Conservation (phyloP, 1,140 invertebrate species). For the Bombus haemorrhoidalis region DNA sequence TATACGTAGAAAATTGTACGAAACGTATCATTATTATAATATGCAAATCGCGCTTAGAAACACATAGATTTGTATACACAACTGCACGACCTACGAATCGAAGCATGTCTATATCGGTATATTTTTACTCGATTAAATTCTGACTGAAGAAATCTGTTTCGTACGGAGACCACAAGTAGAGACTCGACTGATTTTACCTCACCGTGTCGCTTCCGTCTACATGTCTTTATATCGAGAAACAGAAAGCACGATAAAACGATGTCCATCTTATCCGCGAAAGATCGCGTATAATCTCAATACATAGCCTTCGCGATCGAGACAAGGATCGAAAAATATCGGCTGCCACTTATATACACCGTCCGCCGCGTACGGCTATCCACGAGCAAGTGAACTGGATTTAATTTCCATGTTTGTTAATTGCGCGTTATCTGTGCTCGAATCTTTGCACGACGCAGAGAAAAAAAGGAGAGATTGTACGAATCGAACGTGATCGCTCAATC, state of each 20-base stretch:
- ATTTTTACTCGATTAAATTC: no score
- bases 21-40: no score
- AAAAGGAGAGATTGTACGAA: not conserved
- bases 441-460: not conserved
- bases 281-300: not conserved
- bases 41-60: no score
- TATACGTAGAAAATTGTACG: no score
- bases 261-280: not conserved
- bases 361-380: not conserved
- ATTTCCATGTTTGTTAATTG: slow-evolving; percentile 36
- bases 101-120: no score
- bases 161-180: no score
- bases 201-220: not conserved
- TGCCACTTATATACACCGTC: not conserved
- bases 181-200: not conserved
- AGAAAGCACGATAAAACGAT: not conserved
- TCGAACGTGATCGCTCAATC: slow-evolving; percentile 34
- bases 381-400: not conserved
- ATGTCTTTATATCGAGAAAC: not conserved
- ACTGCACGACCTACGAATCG: no score
- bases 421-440: slow-evolving; percentile 8
- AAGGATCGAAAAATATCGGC: not conserved
- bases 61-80: no score
- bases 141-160: no score
- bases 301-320: not conserved